Conservation (phyloP, 2,888 invertebrate genomes). For the Subacronicta megacephala region DNA sequence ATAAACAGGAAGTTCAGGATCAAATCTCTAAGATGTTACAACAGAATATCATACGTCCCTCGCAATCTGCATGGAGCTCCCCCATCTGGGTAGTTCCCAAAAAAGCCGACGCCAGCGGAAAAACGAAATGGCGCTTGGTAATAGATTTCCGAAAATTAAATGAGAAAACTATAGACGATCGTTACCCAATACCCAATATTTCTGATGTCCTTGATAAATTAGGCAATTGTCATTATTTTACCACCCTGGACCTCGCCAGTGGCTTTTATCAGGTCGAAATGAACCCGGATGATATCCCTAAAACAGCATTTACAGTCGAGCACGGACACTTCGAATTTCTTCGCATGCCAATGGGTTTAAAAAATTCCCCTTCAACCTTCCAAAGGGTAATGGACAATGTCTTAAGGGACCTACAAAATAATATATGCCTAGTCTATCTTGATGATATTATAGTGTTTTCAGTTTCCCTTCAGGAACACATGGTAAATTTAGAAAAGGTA, state of each 20-base stretch:
- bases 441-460: constrained; percentile 26
- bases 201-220: background rate
- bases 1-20: background rate
- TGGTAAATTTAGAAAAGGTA: constrained; percentile 20
- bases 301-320: constrained; percentile 51
- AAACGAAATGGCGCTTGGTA: background rate
- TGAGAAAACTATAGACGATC: background rate
- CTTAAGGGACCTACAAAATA: background rate
- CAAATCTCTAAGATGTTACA: constrained; percentile 1
- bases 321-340: constrained; percentile 58
- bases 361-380: background rate
- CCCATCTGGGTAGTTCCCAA: background rate
- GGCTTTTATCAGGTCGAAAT: constrained; percentile 26
- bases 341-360: constrained; percentile 32
- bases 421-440: background rate
- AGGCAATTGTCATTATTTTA: constrained; percentile 2
- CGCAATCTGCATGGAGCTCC: background rate
- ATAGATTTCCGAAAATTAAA: constrained; percentile 2
- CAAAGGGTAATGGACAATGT: constrained; percentile 6
- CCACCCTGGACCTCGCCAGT: constrained; percentile 13
- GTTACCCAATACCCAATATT: background rate
- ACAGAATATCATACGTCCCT: background rate
- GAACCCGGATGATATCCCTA: constrained; percentile 9
- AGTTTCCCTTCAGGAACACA: constrained; percentile 19
- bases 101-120: background rate